Percentiles rank a stretch among this genome's conserved stretches.
These are phyloP conservation scores for Scomber japonicus DNA, from an alignment of 2,113 vertebrate species.

Conservation along the genomic window DNA sequence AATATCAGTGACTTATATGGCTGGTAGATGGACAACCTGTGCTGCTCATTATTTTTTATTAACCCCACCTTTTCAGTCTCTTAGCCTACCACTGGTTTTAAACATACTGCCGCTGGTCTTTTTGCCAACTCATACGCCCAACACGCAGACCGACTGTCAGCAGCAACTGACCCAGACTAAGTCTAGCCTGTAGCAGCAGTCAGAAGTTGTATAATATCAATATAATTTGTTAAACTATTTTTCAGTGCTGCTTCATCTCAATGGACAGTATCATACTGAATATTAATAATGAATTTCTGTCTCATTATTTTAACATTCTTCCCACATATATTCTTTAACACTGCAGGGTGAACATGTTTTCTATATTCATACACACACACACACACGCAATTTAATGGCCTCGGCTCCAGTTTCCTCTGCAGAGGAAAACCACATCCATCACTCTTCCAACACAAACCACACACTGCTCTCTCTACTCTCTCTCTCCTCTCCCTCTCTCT, in stretches of 20 bases:
- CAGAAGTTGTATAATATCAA: neutral
- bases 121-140: too few species aligned
- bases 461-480: conserved; percentile 50
- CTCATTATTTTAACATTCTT: conserved; percentile 49
- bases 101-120: too few species aligned
- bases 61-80: too few species aligned
- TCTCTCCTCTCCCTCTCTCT: conserved; percentile 52
- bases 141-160: too few species aligned
- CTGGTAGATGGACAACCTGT: too few species aligned
- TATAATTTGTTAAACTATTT: neutral
- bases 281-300: conserved; percentile 45
- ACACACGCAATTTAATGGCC: conserved; percentile 52
- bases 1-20: too few species aligned
- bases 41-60: too few species aligned
- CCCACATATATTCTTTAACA: conserved; percentile 17
- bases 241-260: neutral
- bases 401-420: conserved; percentile 69
- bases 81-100: too few species aligned
- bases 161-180: neutral
- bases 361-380: conserved; percentile 22
- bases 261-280: neutral
- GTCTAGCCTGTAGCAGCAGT: neutral
- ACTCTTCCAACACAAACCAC: conserved; percentile 65
- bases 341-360: conserved; percentile 34
- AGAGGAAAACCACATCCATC: conserved; percentile 81